Base-by-base conservation (phyloP, 1,140 invertebrate genomes). In the Atopsyche davidsoni region DNA sequence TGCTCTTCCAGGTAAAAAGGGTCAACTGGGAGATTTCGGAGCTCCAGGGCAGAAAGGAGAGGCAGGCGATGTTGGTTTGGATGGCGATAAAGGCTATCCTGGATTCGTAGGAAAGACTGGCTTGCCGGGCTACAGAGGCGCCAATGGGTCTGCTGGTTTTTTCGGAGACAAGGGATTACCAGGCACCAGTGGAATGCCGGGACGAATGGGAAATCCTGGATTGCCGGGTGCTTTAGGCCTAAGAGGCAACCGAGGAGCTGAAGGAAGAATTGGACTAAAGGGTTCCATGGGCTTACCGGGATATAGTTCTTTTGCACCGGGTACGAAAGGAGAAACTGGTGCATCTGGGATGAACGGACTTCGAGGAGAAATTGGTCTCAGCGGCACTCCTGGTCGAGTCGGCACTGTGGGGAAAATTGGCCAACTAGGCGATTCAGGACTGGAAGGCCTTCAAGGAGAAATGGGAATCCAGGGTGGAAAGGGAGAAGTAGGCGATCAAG, bases 261-360 rank as follows among this genome's bases (percentile, higher is more conserved):
- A 62, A 19, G 82, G 82, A 40, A 34, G 55, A 32, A 55, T 56
- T 18, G 83, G 82, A 48, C 48, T 60, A 7, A 85, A 83, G 64
- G 86, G 87, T 51, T 55, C 68, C 13, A 62, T 64, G 47, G 87
- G 87, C 40, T 78, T 80, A 28, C 77, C 76, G 52, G 82, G 79
- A 10, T 59, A 74, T 25, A 76, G 71, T 10, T 74, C 67, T 28
- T 78, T 75, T 57, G 79, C 74, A 23, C 43, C 51, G n/a, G 72
- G 67, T 1, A 76, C 76, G 2, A 74, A 73, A 60, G 77, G 86
- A 45, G 78, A 51, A n/a, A 1, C 24, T 4, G 48, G 48, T 44
- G 48, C 44, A 13, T 9, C 28, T 24, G 50, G 50, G 17, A 46
- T 32, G 25, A 3, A 17, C 21, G 79, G 79, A 28, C 60, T 62